These are phyloP conservation scores for Delphinus delphis DNA, from an alignment of 2,113 vertebrate species.

Conservation along the genomic window DNA sequence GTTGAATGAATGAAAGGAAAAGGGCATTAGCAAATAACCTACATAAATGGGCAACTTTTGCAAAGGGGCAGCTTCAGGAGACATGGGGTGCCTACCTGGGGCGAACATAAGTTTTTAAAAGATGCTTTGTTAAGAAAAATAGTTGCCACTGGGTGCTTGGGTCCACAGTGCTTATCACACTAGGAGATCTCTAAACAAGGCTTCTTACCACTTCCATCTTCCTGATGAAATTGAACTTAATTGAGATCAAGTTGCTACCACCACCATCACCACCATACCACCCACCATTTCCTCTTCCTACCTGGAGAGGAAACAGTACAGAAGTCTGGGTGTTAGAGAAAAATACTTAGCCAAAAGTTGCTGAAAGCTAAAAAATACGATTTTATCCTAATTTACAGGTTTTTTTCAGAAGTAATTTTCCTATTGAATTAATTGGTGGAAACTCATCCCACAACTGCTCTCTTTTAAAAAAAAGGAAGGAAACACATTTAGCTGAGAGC, in stretches of 20 bases:
- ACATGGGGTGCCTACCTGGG: no score
- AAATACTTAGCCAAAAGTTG: not conserved
- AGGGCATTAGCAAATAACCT: not conserved
- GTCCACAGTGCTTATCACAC: not conserved
- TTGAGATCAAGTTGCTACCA: conserved; percentile 8
- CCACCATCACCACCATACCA: not conserved
- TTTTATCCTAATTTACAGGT: not conserved
- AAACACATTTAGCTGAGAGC: not conserved
- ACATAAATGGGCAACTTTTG: not conserved
- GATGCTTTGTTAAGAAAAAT: not conserved
- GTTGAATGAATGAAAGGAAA: not conserved
- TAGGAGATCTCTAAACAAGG: not conserved
- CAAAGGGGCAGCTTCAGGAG: not conserved
- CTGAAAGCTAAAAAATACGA: not conserved
- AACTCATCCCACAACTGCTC: not conserved
- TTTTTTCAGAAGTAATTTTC: not conserved
- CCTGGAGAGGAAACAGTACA: conserved; percentile 42
- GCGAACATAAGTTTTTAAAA: not conserved
- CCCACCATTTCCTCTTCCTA: conserved; percentile 55
- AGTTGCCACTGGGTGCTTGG: not conserved
- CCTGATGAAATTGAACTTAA: not conserved
- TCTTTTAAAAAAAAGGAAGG: conserved; percentile 33
- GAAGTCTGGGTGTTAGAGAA: not conserved
- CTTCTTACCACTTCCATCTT: conserved; percentile 42
- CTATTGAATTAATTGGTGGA: not conserved